Conservation (phyloP, 2,888 invertebrate species). For the Agonopterix alstromeriana region DNA sequence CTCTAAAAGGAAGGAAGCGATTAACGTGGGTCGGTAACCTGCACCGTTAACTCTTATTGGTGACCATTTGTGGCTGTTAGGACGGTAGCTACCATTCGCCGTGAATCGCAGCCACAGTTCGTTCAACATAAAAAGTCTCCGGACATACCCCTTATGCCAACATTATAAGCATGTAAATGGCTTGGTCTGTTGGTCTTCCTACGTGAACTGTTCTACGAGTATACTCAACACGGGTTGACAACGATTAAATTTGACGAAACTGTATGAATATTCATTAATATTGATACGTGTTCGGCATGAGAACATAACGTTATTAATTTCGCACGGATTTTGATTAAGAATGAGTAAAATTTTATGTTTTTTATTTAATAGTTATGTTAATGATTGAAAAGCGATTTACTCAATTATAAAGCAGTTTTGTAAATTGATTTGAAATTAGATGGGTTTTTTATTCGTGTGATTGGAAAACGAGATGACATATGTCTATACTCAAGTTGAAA, state of each 20-base stretch:
- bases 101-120: conserved; percentile 2
- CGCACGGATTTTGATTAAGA: conserved; percentile 1
- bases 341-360: not conserved
- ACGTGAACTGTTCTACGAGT: no score
- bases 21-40: conserved; percentile 69
- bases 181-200: conserved; percentile 4
- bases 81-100: conserved; percentile 21
- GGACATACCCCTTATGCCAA: no score
- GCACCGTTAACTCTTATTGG: conserved; percentile 58
- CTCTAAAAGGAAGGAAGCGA: conserved; percentile 69
- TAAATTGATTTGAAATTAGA: no score
- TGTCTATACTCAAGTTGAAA: no score
- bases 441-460: not conserved
- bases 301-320: conserved; percentile 6
- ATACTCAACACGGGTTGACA: conserved; percentile 32
- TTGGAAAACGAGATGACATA: not conserved
- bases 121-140: no score
- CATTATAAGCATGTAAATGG: no score
- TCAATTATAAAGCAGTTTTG: no score
- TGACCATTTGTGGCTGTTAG: conserved; percentile 24
- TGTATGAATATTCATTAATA: conserved; percentile 48
- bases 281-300: conserved; percentile 30
- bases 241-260: conserved; percentile 48
- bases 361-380: no score
- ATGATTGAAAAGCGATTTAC: no score